phyloP scores from a whole-genome alignment of 2,113 vertebrate species.

The Hylia prasina region DNA sequence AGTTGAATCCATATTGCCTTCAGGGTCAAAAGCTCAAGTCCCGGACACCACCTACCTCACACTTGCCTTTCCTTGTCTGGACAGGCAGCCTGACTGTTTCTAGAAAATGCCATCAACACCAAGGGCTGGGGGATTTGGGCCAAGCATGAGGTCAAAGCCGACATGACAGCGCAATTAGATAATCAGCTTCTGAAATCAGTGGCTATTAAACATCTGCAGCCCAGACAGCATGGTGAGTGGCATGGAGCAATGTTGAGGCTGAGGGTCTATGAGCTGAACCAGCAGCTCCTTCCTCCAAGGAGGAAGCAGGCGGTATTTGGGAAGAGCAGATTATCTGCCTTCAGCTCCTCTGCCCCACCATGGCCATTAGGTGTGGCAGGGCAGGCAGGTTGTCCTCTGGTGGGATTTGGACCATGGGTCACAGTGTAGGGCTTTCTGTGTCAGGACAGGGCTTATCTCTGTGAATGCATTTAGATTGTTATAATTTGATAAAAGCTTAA shows the following conservation, averaged over 20 bases:
- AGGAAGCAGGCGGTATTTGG: accelerated
- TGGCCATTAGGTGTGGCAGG: neutral
- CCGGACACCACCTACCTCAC: accelerated
- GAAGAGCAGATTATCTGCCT: neutral
- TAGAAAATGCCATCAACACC: neutral
- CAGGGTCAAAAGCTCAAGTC: neutral
- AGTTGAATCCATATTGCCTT: neutral
- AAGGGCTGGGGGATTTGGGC: neutral
- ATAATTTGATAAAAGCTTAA: neutral
- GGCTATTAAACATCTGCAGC: neutral
- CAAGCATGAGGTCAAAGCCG: neutral
- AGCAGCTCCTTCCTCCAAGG: neutral
- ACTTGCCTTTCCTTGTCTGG: neutral
- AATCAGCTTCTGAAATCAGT: constrained; percentile 28
- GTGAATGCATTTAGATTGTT: neutral
- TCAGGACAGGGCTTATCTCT: neutral
- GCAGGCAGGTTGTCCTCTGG: neutral
- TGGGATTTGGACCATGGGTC: neutral
- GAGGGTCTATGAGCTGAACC: neutral
- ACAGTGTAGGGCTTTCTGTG: neutral
- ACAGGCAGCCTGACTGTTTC: neutral
- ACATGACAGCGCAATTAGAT: neutral
- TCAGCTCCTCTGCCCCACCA: accelerated
- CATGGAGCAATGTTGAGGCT: neutral
- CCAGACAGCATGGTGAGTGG: neutral